Evolutionary conservation across 1,140 invertebrate species (phyloP), one percentile per base, ranked within the genome.

Genomic region (Pogonognathellus flavescens): DNA sequence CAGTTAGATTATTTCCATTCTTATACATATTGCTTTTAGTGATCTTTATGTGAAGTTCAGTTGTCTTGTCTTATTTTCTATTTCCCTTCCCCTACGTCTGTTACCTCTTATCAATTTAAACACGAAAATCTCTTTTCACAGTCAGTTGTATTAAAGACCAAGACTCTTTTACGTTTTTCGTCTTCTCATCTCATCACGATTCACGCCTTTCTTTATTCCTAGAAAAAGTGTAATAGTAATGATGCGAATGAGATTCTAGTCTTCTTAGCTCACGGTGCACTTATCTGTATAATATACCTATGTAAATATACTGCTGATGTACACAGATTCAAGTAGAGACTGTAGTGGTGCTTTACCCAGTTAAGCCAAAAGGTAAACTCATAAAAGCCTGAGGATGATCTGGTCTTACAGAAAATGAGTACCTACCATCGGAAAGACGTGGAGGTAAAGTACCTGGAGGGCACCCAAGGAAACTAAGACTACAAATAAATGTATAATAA

Each of bases 171-270:
- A 16, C 70, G 31, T 31, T 31, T 76, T 76, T 76, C 70, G 70
- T 76, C 70, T 25, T 76, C 70, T 76, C 70, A 76, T 76, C 70
- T 76, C 70, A 76, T 76, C 70, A 76, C 70, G 70, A 76, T 76
- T 76, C 70, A 76, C 70, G 70, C 70, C 70, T 76, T 76, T 76
- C 70, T 76, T 76, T 76, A 76, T 76, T 76, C 70, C 70, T 11
- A 49, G 41, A 49, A 76, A 76, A 76, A 76, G 16, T 50, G 25
- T 76, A 76, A 76, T 66, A 66, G 62, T 66, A 41, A 66, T 76
- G 66, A 72, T 72, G 11, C 41, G 13, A 31, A 76, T 76, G 70
- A 76, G 70, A 76, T 76, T 41, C 31, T 41, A 41, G 31, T 41
- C 31, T 41, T 41, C 31, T 41, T 41, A 41, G 2, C 31, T 41